phyloP scores from a whole-genome alignment of 2,113 vertebrate genomes.

The Dryoscopus gambensis region DNA sequence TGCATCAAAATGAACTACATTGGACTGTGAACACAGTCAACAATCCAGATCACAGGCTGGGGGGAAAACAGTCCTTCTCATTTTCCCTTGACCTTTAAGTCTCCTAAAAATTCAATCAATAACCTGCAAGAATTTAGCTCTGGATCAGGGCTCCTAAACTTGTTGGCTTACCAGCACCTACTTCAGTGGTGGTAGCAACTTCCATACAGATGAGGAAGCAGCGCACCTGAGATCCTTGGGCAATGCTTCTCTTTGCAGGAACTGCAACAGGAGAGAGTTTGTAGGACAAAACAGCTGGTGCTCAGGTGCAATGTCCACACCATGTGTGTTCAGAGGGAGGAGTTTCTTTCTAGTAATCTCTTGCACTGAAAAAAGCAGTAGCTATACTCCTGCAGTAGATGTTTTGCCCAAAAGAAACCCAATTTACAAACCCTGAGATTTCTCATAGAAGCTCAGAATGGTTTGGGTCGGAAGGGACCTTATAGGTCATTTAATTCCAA shows the following conservation, averaged over 20 bases:
- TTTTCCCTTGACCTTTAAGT: not conserved
- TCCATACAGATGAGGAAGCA: not conserved
- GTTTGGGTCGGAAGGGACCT: not conserved
- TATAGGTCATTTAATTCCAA: not conserved
- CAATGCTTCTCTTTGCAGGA: not conserved
- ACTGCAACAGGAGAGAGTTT: accelerated
- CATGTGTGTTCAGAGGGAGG: not conserved
- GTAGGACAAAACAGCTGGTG: not conserved
- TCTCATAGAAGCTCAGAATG: not conserved
- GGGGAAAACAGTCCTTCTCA: not conserved
- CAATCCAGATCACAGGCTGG: not conserved
- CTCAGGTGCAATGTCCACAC: not conserved
- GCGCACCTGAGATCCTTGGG: not conserved
- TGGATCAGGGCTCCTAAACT: not conserved
- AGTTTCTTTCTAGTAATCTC: not conserved
- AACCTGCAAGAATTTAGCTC: not conserved
- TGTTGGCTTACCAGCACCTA: not conserved
- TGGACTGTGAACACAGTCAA: not conserved
- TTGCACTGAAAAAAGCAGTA: not conserved
- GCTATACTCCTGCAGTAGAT: not conserved
- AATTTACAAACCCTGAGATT: not conserved
- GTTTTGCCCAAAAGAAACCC: not conserved
- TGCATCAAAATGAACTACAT: not conserved
- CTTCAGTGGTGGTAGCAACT: not conserved
- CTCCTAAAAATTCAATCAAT: not conserved